A percentile compares a stretch with the other conserved stretches of the same genome.
Conservation (phyloP, 2,113 vertebrate genomes). For the Heterotis niloticus region DNA sequence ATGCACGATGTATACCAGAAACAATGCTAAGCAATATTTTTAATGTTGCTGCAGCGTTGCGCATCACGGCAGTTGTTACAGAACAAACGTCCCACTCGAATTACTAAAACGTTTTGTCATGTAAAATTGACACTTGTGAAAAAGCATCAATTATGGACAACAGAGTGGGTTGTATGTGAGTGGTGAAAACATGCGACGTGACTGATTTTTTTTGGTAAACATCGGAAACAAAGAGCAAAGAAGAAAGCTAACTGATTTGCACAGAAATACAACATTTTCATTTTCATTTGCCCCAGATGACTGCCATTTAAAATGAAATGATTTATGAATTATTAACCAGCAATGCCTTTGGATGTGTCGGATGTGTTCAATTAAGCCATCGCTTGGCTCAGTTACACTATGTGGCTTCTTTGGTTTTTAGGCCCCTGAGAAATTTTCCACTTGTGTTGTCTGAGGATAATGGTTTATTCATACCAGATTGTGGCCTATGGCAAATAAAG, state of each 20-base stretch:
- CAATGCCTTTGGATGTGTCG: background rate
- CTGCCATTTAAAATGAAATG: background rate
- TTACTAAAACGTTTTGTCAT: too few relatives aligned
- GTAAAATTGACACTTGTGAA: too few relatives aligned
- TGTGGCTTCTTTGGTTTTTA: background rate
- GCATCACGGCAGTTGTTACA: background rate
- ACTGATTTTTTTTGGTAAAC: too few relatives aligned
- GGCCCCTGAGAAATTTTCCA: background rate
- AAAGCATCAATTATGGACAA: too few relatives aligned
- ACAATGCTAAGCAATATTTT: too few relatives aligned
- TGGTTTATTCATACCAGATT: background rate
- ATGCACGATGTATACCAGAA: too few relatives aligned
- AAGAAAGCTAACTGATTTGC: background rate
- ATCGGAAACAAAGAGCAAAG: background rate
- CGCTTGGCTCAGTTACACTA: background rate
- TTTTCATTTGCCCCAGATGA: background rate
- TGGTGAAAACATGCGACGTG: too few relatives aligned
- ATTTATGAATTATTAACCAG: constrained; percentile 13
- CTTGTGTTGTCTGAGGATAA: background rate
- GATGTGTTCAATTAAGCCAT: background rate
- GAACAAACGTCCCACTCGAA: too few relatives aligned
- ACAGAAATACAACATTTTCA: background rate
- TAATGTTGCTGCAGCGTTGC: too few relatives aligned
- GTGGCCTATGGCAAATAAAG: background rate
- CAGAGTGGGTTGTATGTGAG: too few relatives aligned